These are phyloP conservation scores for Oikopleura dioica DNA, from an alignment of 23 tunicate genomes.

Conservation along the genomic window DNA sequence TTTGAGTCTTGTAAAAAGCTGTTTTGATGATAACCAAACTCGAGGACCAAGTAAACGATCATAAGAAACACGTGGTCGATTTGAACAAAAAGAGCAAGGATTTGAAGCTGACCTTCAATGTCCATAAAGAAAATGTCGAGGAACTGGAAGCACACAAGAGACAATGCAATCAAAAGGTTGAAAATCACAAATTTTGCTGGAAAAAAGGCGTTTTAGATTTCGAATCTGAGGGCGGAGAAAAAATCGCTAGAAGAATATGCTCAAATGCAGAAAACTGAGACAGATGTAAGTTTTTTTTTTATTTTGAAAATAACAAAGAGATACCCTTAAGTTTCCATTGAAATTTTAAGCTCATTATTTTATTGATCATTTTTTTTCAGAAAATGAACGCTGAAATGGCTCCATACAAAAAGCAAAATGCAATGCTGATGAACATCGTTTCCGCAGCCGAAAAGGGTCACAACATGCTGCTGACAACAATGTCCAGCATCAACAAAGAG, in stretches of 20 bases:
- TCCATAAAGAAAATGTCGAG: neutral
- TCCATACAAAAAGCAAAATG: constrained; percentile 12
- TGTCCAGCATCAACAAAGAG: neutral
- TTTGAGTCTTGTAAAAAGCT: too few species aligned
- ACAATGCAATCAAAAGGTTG: neutral
- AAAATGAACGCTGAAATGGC: neutral
- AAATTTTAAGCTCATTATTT: too few species aligned
- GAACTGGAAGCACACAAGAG: neutral
- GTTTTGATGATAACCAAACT: neutral
- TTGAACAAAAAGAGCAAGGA: neutral
- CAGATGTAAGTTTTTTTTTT: too few species aligned
- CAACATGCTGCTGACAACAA: neutral
- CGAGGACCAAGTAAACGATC: neutral
- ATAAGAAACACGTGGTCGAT: neutral
- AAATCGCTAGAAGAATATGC: neutral
- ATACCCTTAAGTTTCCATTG: too few species aligned
- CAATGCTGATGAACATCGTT: constrained; percentile 12
- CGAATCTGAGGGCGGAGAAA: neutral
- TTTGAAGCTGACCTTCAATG: neutral
- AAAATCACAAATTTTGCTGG: neutral
- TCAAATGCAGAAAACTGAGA: neutral
- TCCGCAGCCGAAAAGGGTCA: constrained; percentile 7
- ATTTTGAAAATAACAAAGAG: too few species aligned
- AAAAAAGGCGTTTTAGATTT: neutral
- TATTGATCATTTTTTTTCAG: too few species aligned